Evolutionary conservation across 2,113 vertebrate genomes (phyloP), one percentile per base, ranked within the genome.

Genomic region (Podarcis cretensis): DNA sequence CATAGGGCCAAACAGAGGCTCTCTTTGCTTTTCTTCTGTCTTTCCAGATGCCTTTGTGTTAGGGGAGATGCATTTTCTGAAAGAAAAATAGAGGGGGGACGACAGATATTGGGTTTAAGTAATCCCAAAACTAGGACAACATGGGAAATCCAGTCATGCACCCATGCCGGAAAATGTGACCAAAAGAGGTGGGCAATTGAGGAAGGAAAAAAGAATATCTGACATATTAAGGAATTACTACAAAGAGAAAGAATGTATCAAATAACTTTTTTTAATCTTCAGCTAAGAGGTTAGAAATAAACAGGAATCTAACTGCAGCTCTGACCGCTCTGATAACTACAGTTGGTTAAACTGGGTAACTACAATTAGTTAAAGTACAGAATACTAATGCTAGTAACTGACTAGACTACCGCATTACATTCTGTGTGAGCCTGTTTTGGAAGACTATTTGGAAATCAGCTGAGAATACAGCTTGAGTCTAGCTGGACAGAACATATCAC

Each of bases 1-100:
- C 59, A 13, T 86, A 83, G 13, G 83, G 93, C 89, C 94, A 96
- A 89, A 91, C 0, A 89, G 85, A 94, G 91, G 86, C 35, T 90
- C 87, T 84, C 92, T 92, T 69, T 93, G 43, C 80, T 92, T 90
- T 86, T 77, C 86, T 93, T 95, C 90, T 75, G 1, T 76, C 59
- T 88, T 91, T 90, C 92, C 90, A 82, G 91, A 71, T 90, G 76
- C 59, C 92, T 94, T 94, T 90, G 81, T 77, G 83, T 90, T 94
- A 35, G 78, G 54, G 91, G 68, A 63, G 35, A 88, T 80, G 79
- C 2, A 83, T 71, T 93, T 93, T 83, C 91, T 92, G 25, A 92
- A 92, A 92, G 2, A 92, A 71, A 92, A 93, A 86, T 40, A 78
- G 6, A 0, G 48, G 16, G 35, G 14, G 2, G 83, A 1, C 4